A percentile compares a stretch with the other conserved stretches of the same genome.
These are phyloP conservation scores for Rhinogobius similis DNA, from an alignment of 2,113 vertebrate species.

Conservation along the genomic window DNA sequence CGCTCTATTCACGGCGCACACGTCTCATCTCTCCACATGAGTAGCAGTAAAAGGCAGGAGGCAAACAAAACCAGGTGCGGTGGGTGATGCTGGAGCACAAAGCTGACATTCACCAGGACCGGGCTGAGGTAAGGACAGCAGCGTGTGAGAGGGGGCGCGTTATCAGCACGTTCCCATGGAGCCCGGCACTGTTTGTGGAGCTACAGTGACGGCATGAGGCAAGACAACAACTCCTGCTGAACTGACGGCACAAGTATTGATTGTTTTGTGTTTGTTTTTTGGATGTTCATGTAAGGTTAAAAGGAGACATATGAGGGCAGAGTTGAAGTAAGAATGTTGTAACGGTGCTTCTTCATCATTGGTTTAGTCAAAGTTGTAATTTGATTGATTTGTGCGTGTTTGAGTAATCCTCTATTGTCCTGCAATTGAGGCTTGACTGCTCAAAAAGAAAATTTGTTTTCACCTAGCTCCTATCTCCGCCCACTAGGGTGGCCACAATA, in stretches of 20 bases:
- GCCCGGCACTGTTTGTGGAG: conserved; percentile 38
- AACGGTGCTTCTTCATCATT: neutral
- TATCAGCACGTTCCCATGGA: conserved; percentile 61
- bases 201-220: conserved; percentile 31
- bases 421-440: neutral
- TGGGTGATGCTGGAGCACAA: conserved; percentile 49
- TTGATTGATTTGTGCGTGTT: neutral
- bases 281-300: too few relatives aligned
- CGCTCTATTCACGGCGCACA: conserved; percentile 73
- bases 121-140: conserved; percentile 48
- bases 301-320: too few relatives aligned
- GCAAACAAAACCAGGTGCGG: conserved; percentile 61
- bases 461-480: neutral
- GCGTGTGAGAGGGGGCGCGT: conserved; percentile 57
- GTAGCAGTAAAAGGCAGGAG: conserved; percentile 61
- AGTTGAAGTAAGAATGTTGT: too few relatives aligned
- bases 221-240: conserved; percentile 20
- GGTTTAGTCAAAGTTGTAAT: too few relatives aligned
- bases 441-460: too few relatives aligned
- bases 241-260: neutral
- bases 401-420: neutral
- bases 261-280: too few relatives aligned
- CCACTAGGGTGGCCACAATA: neutral
- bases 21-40: conserved; percentile 76
- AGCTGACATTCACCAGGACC: conserved; percentile 61